These are phyloP conservation scores for Ibidorhyncha struthersii DNA, from an alignment of 2,113 vertebrate genomes.

Conservation along the genomic window DNA sequence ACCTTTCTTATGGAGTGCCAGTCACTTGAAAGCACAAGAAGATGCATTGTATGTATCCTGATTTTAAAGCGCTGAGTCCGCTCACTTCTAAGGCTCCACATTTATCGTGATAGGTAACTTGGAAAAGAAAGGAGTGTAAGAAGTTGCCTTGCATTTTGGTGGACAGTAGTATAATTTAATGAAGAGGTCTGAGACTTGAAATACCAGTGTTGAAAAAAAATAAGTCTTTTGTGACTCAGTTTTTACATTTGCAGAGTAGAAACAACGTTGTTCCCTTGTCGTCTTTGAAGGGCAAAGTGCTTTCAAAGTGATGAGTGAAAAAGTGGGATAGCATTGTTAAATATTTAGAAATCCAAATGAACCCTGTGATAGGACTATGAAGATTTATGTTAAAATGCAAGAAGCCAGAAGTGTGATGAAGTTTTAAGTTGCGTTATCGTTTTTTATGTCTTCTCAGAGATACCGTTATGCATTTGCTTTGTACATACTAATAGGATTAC, in stretches of 20 bases:
- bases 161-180: neutral
- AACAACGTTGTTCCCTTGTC: neutral
- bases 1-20: neutral
- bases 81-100: neutral
- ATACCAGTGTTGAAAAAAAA: neutral
- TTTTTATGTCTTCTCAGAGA: neutral
- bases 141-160: neutral
- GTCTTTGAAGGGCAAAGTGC: neutral
- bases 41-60: neutral
- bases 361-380: conserved; percentile 10
- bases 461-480: neutral
- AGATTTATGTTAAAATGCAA: conserved; percentile 13
- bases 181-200: neutral
- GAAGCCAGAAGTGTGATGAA: neutral
- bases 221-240: neutral
- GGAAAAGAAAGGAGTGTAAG: neutral
- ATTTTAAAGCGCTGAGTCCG: neutral
- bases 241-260: neutral
- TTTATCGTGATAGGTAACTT: neutral
- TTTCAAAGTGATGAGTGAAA: neutral
- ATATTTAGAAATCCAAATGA: conserved; percentile 44
- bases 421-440: neutral
- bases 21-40: neutral
- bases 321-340: neutral
- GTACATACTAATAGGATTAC: neutral